phyloP scores from a whole-genome alignment of 2,797 vertebrate species.

The Cyclopterus lumpus region DNA sequence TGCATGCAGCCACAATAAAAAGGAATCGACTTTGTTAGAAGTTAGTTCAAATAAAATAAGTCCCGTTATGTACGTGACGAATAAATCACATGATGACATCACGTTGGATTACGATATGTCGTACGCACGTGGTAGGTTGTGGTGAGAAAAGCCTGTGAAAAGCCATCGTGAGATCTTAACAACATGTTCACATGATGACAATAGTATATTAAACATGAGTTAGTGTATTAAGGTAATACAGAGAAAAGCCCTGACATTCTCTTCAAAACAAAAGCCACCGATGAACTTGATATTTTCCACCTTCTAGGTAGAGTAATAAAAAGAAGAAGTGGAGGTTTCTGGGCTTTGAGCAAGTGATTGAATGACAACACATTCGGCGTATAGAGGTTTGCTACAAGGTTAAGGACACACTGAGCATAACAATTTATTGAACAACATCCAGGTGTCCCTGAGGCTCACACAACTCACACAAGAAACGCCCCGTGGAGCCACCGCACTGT shows the following conservation, averaged over 20 bases:
- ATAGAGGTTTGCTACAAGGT: slow-evolving; percentile 38
- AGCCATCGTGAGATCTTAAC: too few relatives aligned
- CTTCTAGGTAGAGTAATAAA: neutral
- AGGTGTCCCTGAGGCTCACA: neutral
- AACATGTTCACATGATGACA: neutral
- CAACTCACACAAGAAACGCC: slow-evolving; percentile 4
- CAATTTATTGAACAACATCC: slow-evolving; percentile 26
- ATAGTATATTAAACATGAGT: neutral
- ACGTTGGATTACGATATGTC: too few relatives aligned
- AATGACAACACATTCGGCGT: slow-evolving; percentile 31
- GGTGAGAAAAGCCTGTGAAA: too few relatives aligned
- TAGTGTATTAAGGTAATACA: neutral
- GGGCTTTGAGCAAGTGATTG: slow-evolving; percentile 41
- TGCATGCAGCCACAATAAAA: neutral
- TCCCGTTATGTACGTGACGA: too few relatives aligned
- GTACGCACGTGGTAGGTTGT: too few relatives aligned
- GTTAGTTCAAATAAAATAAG: too few relatives aligned
- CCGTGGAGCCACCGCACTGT: neutral
- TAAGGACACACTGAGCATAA: slow-evolving; percentile 32
- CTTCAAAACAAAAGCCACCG: neutral
- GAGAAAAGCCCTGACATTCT: neutral
- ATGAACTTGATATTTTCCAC: neutral
- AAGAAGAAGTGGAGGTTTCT: neutral
- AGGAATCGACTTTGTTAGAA: neutral
- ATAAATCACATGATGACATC: neutral